Conservation (phyloP, 2,888 invertebrate species). For the Macroteleia sp. region DNA sequence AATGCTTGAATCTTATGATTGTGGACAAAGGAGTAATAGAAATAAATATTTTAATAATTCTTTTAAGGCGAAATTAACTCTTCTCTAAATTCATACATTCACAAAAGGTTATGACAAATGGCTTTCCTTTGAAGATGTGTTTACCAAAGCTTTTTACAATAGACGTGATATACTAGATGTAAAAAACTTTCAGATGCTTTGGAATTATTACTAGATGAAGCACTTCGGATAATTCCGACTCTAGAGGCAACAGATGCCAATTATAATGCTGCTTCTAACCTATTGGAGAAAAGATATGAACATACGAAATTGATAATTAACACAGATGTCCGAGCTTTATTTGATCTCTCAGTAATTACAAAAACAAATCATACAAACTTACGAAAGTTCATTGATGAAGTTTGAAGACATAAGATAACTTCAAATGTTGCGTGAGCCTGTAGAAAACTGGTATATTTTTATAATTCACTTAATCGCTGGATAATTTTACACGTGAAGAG, state of each 20-base stretch:
- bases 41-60: background rate
- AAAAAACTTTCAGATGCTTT: conserved; percentile 25
- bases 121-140: conserved; percentile 17
- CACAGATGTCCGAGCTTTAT: conserved; percentile 21
- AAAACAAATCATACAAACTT: conserved; percentile 14
- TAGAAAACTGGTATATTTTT: conserved; percentile 11
- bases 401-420: conserved; percentile 17
- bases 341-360: conserved; percentile 14
- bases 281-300: conserved; percentile 9
- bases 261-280: conserved; percentile 2
- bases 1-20: background rate
- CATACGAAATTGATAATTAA: conserved; percentile 12
- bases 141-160: conserved; percentile 7
- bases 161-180: conserved; percentile 1
- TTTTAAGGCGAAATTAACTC: conserved; percentile 12
- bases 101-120: conserved; percentile 14
- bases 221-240: background rate
- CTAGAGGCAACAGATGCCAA: conserved; percentile 16
- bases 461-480: conserved; percentile 14
- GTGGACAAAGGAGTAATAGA: background rate
- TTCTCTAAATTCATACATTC: background rate
- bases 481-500: conserved; percentile 2
- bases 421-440: conserved; percentile 8
- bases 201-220: conserved; percentile 15
- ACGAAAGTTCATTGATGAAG: conserved; percentile 13